Evolutionary conservation across 2,797 vertebrate genomes (phyloP).

Genomic region (Phoeniculus purpureus): DNA sequence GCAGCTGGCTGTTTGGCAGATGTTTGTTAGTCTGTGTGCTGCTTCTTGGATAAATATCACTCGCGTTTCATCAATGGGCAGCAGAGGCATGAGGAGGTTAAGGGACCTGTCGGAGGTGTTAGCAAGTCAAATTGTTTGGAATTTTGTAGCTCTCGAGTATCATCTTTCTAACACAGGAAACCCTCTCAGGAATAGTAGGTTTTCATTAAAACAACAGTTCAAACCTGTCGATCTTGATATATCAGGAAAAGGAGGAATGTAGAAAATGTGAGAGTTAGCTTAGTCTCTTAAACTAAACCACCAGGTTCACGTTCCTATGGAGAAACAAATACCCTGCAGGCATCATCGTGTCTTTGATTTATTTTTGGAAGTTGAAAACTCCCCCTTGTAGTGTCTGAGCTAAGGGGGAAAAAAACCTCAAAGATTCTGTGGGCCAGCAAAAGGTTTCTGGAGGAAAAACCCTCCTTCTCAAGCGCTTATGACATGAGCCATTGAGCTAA

Average conservation of each 20-base stretch:
- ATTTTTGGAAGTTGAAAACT: slow-evolving; percentile 49
- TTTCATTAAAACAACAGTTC: slow-evolving; percentile 67
- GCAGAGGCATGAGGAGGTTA: neutral
- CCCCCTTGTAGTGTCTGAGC: slow-evolving; percentile 1
- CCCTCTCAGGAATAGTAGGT: slow-evolving; percentile 58
- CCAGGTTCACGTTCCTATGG: slow-evolving; percentile 50
- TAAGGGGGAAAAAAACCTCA: neutral
- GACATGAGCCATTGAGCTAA: slow-evolving; percentile 15
- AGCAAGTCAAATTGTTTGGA: slow-evolving; percentile 39
- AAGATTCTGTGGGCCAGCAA: neutral
- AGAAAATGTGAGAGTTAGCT: slow-evolving; percentile 58
- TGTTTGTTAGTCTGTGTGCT: neutral
- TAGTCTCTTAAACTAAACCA: slow-evolving; percentile 55
- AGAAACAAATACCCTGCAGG: slow-evolving; percentile 63
- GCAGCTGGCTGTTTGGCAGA: neutral
- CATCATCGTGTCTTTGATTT: slow-evolving; percentile 54
- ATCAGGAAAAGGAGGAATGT: slow-evolving; percentile 59
- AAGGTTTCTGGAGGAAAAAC: neutral
- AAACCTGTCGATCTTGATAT: slow-evolving; percentile 62
- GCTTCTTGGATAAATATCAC: neutral
- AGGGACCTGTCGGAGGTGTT: slow-evolving; percentile 43
- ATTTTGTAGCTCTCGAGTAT: slow-evolving; percentile 48
- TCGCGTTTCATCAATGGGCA: neutral
- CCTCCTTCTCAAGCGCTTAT: neutral
- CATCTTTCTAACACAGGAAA: slow-evolving; percentile 52